A percentile compares a stretch with the other conserved stretches of the same genome.
Evolutionary conservation across 2,797 vertebrate species (phyloP).

Genomic region (Bryconaethiops microstoma): DNA sequence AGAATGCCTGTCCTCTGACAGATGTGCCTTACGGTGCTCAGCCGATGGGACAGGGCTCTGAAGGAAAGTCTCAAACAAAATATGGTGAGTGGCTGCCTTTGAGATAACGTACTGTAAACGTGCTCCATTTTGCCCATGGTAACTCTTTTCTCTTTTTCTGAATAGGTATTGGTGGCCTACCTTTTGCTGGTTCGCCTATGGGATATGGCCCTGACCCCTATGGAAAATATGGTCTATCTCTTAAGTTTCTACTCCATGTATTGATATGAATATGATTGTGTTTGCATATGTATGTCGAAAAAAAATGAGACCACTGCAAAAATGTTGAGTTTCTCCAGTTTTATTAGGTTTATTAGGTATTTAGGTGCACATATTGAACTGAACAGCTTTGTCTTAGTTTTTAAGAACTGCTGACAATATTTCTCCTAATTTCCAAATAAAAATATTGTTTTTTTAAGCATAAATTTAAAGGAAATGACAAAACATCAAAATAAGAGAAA

Average conservation of each 20-base stretch:
- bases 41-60: conserved; percentile 31
- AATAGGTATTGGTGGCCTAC: conserved; percentile 54
- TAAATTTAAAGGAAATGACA: too few species aligned
- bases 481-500: too few species aligned
- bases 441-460: too few species aligned
- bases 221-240: conserved; percentile 50
- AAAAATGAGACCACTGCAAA: too few species aligned
- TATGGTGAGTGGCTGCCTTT: conserved; percentile 39
- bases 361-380: too few species aligned
- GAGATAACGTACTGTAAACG: background rate
- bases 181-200: conserved; percentile 38
- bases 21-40: conserved; percentile 42
- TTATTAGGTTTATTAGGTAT: too few species aligned
- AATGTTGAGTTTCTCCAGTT: too few species aligned
- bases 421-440: conserved; percentile 19
- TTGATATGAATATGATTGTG: background rate
- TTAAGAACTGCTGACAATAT: too few species aligned
- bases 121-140: background rate
- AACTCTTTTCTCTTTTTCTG: background rate
- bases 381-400: too few species aligned
- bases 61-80: conserved; percentile 50
- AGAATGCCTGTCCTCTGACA: conserved; percentile 14
- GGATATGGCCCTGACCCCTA: conserved; percentile 40
- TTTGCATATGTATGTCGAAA: too few species aligned
- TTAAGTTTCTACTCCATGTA: background rate